Evolutionary conservation across 1,140 invertebrate genomes (phyloP).

Genomic region (Diabrotica virgifera): DNA sequence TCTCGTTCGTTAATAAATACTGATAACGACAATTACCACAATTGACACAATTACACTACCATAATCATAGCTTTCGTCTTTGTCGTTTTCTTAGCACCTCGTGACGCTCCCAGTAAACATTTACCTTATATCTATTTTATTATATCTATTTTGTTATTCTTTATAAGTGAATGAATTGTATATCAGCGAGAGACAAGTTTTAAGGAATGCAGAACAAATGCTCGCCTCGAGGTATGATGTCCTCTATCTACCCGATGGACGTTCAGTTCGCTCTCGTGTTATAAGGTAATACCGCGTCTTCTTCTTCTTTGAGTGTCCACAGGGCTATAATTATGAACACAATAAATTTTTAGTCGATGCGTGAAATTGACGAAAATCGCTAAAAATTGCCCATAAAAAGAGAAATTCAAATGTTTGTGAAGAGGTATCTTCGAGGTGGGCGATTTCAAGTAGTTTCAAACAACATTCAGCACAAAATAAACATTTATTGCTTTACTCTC

Average conservation of each 20-base stretch:
- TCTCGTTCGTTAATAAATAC: too few relatives aligned
- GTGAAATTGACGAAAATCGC: neutral
- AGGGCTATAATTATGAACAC: neutral
- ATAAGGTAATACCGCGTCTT: neutral
- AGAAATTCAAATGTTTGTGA: too few relatives aligned
- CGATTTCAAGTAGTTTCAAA: too few relatives aligned
- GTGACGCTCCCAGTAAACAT: neutral
- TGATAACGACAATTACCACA: too few relatives aligned
- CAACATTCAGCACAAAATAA: too few relatives aligned
- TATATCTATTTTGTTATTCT: neutral
- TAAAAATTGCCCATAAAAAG: too few relatives aligned
- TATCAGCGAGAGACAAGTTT: neutral
- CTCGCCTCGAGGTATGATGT: neutral
- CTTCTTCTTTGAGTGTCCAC: neutral
- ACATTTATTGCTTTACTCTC: too few relatives aligned
- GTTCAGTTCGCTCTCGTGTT: neutral
- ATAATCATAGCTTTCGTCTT: too few relatives aligned
- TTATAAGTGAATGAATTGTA: neutral
- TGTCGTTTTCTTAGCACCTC: too few relatives aligned
- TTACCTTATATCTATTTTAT: neutral
- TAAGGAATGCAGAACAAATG: neutral
- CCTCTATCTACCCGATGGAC: conserved; percentile 1
- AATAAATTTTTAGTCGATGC: neutral
- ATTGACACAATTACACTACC: too few relatives aligned
- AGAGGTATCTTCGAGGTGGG: too few relatives aligned